phyloP scores from a whole-genome alignment of 2,113 vertebrate species.

The Ancistrus triradiatus region DNA sequence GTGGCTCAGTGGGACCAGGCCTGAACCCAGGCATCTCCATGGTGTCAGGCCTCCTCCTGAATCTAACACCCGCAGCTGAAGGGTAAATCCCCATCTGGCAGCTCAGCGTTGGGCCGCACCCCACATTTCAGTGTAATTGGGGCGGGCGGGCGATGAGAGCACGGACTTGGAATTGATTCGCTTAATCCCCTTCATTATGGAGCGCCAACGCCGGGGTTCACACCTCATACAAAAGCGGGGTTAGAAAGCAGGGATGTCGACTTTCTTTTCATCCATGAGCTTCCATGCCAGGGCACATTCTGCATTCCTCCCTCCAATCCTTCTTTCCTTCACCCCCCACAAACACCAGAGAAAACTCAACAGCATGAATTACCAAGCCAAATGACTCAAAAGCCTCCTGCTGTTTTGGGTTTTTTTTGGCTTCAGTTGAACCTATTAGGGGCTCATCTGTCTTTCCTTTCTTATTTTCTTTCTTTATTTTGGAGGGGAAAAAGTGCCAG shows the following conservation, averaged over 20 bases:
- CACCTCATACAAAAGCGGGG: constrained; percentile 33
- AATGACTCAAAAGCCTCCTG: constrained; percentile 20
- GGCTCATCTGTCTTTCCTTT: constrained; percentile 17
- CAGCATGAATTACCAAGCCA: constrained; percentile 17
- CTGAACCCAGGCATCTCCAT: constrained; percentile 30
- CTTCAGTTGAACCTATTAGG: constrained; percentile 29
- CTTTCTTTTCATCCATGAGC: constrained; percentile 20
- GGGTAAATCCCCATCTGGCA: constrained; percentile 39
- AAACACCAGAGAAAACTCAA: not conserved
- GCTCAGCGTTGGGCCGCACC: constrained; percentile 19
- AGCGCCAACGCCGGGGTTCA: constrained; percentile 36
- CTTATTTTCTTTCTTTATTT: not conserved
- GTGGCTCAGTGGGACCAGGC: constrained; percentile 9
- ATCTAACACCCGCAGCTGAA: constrained; percentile 18
- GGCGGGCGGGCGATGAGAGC: constrained; percentile 35
- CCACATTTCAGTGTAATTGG: constrained; percentile 28
- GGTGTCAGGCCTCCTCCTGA: constrained; percentile 35
- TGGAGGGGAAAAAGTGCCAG: not conserved
- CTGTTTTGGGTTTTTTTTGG: constrained; percentile 14
- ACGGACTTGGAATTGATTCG: constrained; percentile 44
- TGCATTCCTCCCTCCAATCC: constrained; percentile 6
- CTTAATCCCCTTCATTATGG: constrained; percentile 49
- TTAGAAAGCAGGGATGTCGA: constrained; percentile 30
- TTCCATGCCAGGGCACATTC: constrained; percentile 14
- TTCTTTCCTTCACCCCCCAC: not conserved